These are phyloP conservation scores for Elymnias hypermnestra DNA, from an alignment of 1,140 invertebrate species.

Conservation along the genomic window DNA sequence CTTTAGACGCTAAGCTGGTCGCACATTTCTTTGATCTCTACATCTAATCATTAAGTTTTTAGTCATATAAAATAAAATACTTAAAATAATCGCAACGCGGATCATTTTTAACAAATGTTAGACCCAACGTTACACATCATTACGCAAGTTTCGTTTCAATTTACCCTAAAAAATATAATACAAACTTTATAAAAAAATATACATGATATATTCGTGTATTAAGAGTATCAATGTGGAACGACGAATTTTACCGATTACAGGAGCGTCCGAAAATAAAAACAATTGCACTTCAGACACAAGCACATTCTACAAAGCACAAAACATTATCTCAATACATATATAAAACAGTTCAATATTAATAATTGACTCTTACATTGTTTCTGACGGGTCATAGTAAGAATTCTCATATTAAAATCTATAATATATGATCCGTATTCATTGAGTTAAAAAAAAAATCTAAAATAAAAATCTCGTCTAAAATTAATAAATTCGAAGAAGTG, in stretches of 20 bases:
- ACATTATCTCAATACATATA: slow-evolving; percentile 32
- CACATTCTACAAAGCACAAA: slow-evolving; percentile 40
- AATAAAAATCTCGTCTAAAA: slow-evolving; percentile 59
- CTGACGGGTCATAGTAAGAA: slow-evolving; percentile 6
- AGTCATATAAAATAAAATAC: neutral
- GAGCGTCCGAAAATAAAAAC: slow-evolving; percentile 25
- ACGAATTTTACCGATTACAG: slow-evolving; percentile 25
- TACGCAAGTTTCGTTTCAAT: neutral
- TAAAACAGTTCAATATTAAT: slow-evolving; percentile 49
- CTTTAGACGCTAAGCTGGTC: neutral
- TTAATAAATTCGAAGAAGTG: slow-evolving; percentile 63
- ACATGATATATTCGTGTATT: neutral
- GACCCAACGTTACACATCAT: slow-evolving; percentile 16
- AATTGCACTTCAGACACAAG: slow-evolving; percentile 53
- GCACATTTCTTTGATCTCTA: neutral
- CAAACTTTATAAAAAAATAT: slow-evolving; percentile 24
- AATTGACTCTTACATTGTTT: slow-evolving; percentile 49
- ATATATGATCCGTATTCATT: neutral
- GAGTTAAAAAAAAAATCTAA: slow-evolving; percentile 1
- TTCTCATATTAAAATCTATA: too few species aligned
- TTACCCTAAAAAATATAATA: slow-evolving; percentile 23
- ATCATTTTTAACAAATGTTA: slow-evolving; percentile 41
- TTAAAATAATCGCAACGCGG: slow-evolving; percentile 16
- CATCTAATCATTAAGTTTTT: neutral
- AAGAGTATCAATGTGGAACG: slow-evolving; percentile 49